These are phyloP conservation scores for Periophthalmodon schlosseri DNA, from an alignment of 2,113 vertebrate species.

Conservation along the genomic window DNA sequence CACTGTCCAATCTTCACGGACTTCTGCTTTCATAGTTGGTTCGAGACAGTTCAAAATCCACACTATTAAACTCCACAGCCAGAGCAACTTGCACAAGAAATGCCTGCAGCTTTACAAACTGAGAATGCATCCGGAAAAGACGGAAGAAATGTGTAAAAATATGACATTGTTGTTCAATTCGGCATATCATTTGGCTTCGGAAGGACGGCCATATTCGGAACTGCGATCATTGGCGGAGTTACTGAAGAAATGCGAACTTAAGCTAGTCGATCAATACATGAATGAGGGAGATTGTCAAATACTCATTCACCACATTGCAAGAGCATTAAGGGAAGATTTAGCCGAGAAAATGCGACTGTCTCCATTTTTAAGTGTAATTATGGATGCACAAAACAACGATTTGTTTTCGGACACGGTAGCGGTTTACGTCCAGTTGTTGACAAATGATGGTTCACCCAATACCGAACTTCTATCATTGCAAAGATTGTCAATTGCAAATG, in stretches of 20 bases:
- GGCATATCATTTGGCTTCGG: slow-evolving; percentile 90
- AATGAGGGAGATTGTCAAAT: slow-evolving; percentile 95
- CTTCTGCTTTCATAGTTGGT: slow-evolving; percentile 95
- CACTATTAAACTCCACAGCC: slow-evolving; percentile 97
- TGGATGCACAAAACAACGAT: slow-evolving; percentile 91
- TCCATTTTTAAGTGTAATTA: slow-evolving; percentile 90
- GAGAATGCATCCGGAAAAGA: slow-evolving; percentile 97
- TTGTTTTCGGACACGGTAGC: slow-evolving; percentile 90
- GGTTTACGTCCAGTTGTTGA: slow-evolving; percentile 89
- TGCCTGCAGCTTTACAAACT: slow-evolving; percentile 97
- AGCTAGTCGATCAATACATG: slow-evolving; percentile 97
- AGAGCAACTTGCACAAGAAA: slow-evolving; percentile 98
- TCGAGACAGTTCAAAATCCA: slow-evolving; percentile 99
- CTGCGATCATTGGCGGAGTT: slow-evolving; percentile 91
- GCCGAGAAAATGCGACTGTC: slow-evolving; percentile 92
- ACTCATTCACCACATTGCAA: slow-evolving; percentile 90
- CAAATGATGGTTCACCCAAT: slow-evolving; percentile 84
- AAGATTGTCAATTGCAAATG: slow-evolving; percentile 83
- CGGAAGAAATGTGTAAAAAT: slow-evolving; percentile 95
- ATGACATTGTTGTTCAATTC: slow-evolving; percentile 95
- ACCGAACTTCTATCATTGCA: slow-evolving; percentile 93
- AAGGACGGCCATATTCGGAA: slow-evolving; percentile 91
- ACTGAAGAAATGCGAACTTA: slow-evolving; percentile 93
- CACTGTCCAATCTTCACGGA: slow-evolving; percentile 94
- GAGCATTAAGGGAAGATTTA: slow-evolving; percentile 89